A percentile compares a stretch with the other conserved stretches of the same genome.
Evolutionary conservation across 2,113 vertebrate species (phyloP).

Genomic region (Micronisus gabar): DNA sequence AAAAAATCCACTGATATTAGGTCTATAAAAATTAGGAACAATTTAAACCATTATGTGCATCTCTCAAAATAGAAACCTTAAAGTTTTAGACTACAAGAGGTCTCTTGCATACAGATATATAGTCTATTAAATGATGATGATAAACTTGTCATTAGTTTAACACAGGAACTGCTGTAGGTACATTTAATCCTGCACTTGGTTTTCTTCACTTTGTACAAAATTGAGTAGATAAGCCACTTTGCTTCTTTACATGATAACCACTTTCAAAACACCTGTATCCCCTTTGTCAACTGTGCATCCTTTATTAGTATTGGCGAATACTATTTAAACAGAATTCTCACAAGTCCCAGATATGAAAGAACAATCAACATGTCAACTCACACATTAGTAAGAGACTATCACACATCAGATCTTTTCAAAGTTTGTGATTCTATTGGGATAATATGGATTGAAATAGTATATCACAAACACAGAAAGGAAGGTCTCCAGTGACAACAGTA

Average conservation of each 20-base stretch:
- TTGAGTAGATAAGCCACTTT: neutral
- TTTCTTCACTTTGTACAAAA: neutral
- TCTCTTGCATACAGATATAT: neutral
- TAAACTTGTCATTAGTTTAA: neutral
- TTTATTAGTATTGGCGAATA: neutral
- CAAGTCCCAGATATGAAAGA: conserved; percentile 43
- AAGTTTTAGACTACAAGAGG: neutral
- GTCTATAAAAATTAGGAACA: neutral
- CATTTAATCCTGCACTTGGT: neutral
- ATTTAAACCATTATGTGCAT: neutral
- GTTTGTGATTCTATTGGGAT: conserved; percentile 62
- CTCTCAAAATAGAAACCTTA: neutral
- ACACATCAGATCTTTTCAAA: conserved; percentile 55
- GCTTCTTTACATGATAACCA: neutral
- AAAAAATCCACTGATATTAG: neutral
- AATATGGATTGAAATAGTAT: conserved; percentile 62
- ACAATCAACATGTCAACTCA: conserved; percentile 67
- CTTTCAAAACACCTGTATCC: conserved; percentile 3
- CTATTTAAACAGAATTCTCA: conserved; percentile 17
- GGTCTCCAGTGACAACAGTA: conserved; percentile 65
- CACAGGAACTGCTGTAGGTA: neutral
- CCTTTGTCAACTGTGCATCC: neutral
- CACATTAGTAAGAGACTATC: conserved; percentile 34
- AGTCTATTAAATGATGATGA: neutral
- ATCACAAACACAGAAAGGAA: conserved; percentile 60